These are phyloP conservation scores for Drosophila jambulina DNA, from an alignment of 1,140 invertebrate species.

Conservation along the genomic window DNA sequence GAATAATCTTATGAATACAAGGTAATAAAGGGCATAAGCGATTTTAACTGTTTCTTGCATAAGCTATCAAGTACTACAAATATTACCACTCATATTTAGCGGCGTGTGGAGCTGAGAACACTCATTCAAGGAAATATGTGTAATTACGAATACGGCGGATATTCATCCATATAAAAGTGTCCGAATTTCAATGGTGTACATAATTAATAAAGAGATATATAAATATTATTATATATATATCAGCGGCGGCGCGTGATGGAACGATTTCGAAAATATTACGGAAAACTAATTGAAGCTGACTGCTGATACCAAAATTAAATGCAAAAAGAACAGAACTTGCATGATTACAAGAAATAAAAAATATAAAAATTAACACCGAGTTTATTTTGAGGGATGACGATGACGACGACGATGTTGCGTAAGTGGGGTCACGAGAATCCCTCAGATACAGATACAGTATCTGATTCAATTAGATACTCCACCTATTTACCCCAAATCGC, in stretches of 20 bases:
- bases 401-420: background rate
- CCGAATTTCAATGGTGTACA: slow-evolving; percentile 48
- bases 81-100: slow-evolving; percentile 47
- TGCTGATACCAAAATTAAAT: slow-evolving; percentile 58
- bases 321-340: slow-evolving; percentile 49
- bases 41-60: slow-evolving; percentile 75
- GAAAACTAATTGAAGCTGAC: slow-evolving; percentile 48
- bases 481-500: slow-evolving; percentile 15
- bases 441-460: background rate
- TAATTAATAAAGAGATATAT: slow-evolving; percentile 41
- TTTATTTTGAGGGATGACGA: background rate
- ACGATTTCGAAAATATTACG: slow-evolving; percentile 25
- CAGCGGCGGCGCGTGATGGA: slow-evolving; percentile 27
- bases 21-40: slow-evolving; percentile 65
- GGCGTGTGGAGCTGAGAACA: slow-evolving; percentile 29
- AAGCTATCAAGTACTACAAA: slow-evolving; percentile 55
- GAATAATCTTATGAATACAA: slow-evolving; percentile 76
- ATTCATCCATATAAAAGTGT: slow-evolving; percentile 14
- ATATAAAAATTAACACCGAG: slow-evolving; percentile 22
- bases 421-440: background rate
- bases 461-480: slow-evolving; percentile 24
- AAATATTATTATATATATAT: slow-evolving; percentile 36
- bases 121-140: slow-evolving; percentile 50
- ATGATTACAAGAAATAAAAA: slow-evolving; percentile 50
- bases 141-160: slow-evolving; percentile 44